phyloP scores from a whole-genome alignment of 1,140 invertebrate species.

The Drosophila murphyi region DNA sequence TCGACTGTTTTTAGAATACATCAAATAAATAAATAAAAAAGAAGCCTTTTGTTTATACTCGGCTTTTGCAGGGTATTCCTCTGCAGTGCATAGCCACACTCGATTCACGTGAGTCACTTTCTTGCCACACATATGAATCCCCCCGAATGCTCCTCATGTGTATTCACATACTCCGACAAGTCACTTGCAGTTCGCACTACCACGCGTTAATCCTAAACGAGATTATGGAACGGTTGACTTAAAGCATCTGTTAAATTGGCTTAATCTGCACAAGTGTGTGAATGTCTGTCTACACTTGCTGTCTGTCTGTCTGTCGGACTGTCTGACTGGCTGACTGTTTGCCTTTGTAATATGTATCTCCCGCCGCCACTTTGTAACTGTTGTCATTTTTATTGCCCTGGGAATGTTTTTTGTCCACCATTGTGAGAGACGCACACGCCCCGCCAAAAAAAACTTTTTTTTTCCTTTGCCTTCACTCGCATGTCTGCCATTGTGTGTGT shows the following conservation, averaged over 20 bases:
- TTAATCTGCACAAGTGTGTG: conserved; percentile 54
- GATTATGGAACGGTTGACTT: conserved; percentile 63
- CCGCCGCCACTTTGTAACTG: conserved; percentile 80
- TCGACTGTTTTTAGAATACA: too few relatives aligned
- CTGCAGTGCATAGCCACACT: not conserved
- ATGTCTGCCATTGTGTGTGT: conserved; percentile 17
- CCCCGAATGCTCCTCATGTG: conserved; percentile 11
- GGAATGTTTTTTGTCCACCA: conserved; percentile 77
- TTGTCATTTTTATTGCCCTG: conserved; percentile 83
- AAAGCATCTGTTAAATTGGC: conserved; percentile 63
- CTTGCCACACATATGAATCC: conserved; percentile 11
- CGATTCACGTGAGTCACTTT: conserved; percentile 40
- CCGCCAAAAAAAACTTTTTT: conserved; percentile 47
- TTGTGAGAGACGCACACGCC: conserved; percentile 64
- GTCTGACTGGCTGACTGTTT: conserved; percentile 35
- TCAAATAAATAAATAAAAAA: too few relatives aligned
- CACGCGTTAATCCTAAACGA: conserved; percentile 67
- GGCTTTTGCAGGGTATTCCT: conserved; percentile 40
- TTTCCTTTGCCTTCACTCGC: conserved; percentile 17
- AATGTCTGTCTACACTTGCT: conserved; percentile 53
- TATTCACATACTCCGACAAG: conserved; percentile 2
- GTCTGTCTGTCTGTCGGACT: conserved; percentile 42
- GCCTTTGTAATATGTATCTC: conserved; percentile 67
- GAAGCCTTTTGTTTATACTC: too few relatives aligned
- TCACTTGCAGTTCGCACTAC: conserved; percentile 59